phyloP scores from a whole-genome alignment of 2,113 vertebrate species.

The Phalacrocorax carbo region DNA sequence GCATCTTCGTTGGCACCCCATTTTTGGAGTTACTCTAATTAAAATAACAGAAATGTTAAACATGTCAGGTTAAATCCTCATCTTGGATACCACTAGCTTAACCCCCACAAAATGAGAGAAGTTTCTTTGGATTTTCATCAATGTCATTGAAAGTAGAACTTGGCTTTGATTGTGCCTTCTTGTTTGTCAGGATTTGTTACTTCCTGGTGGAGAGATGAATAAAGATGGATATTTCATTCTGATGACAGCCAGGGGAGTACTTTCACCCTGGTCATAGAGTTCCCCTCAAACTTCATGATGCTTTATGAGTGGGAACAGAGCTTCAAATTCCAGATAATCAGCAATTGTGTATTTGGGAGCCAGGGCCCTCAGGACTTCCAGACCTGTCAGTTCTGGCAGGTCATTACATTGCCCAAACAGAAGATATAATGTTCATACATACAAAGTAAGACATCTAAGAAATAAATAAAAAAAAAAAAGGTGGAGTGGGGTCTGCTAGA shows the following conservation, averaged over 20 bases:
- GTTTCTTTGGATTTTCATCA: not conserved
- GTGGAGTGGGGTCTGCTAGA: not conserved
- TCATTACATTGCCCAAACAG: not conserved
- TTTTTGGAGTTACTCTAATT: not conserved
- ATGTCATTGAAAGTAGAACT: not conserved
- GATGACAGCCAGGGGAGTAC: not conserved
- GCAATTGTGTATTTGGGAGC: not conserved
- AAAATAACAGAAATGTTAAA: not conserved
- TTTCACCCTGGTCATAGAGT: not conserved
- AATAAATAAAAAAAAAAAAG: not conserved
- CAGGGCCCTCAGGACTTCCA: not conserved
- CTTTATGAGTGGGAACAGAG: not conserved
- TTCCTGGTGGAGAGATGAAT: not conserved
- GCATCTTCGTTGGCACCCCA: not conserved
- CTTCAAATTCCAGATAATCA: not conserved
- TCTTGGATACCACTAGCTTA: not conserved
- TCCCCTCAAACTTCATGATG: not conserved
- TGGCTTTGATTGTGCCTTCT: not conserved
- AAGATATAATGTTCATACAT: not conserved
- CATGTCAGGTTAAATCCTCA: not conserved
- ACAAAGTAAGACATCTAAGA: not conserved
- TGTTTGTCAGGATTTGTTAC: not conserved
- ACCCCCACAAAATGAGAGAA: not conserved
- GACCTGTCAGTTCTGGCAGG: not conserved
- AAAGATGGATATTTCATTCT: not conserved